Base-by-base conservation (phyloP, 1,140 invertebrate species). In the Scaptomyza montana region DNA sequence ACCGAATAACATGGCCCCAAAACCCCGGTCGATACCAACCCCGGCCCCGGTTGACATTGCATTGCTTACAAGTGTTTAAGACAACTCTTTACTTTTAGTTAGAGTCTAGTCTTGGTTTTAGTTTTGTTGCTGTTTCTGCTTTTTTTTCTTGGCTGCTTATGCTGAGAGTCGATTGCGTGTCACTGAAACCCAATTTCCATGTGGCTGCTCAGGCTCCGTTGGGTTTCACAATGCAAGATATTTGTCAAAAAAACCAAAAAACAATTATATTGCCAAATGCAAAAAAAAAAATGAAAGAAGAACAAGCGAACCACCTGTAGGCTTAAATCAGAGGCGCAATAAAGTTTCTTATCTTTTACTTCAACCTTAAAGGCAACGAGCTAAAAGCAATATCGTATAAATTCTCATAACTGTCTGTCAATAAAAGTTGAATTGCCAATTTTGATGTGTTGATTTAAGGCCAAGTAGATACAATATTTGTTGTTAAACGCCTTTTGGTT, bases 21-120 rank as follows among this genome's bases (percentile, higher is more conserved):
- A 36, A 25, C 55, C 25, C 47, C 63, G 28, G 43, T 47, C 45
- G 46, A 33, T 30, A 45, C 41, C 67, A 56, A 60, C 77, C 80
- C 78, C 66, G 60, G 47, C 19, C 66, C 66, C 71, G 74, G 69
- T 75, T 87, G 82, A 89, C 82, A 87, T 87, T 89, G 84, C 78
- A 69, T 41, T 51, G 68, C 53, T 65, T n/a, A 21, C 30, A 59
- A 69, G 57, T 46, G 43, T 12, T 65, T 61, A 39, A 70, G 60
- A 49, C 30, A 55, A 39, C 39, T 54, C 30, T 47, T 53, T 45
- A 46, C 55, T 61, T 45, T 49, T 41, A 30, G 13, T 39, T 56
- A 13, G 7, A 39, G 46, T 43, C 49, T 39, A 66, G 45, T 28
- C 53, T 53, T 10, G 12, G 61, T 63, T 36, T 49, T 21, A 21